These are phyloP conservation scores for Ceriagrion tenellum DNA, from an alignment of 2,888 invertebrate genomes.

Conservation along the genomic window DNA sequence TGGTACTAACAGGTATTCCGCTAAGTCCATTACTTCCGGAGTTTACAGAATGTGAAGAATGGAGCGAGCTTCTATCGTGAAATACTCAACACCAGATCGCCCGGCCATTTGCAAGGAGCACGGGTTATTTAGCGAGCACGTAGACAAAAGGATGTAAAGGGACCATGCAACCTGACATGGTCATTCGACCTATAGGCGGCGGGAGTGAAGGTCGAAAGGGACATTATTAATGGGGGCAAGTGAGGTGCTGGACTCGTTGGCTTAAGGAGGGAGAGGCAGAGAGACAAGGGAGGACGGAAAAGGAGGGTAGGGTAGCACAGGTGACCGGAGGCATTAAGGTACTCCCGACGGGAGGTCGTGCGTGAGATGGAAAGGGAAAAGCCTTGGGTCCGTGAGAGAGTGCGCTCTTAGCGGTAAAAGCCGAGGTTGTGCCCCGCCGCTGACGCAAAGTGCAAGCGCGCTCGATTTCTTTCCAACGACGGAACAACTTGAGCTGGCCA, in stretches of 20 bases:
- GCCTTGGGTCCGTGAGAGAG: neutral
- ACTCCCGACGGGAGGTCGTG: neutral
- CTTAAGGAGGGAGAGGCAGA: no score
- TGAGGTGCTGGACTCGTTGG: neutral
- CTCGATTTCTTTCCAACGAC: neutral
- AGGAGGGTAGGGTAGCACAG: neutral
- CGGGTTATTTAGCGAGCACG: no score
- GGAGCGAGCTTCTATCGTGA: no score
- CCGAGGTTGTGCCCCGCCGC: neutral
- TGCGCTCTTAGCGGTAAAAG: conserved; percentile 27
- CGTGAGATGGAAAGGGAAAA: neutral
- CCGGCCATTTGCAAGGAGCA: no score
- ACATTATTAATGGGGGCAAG: neutral
- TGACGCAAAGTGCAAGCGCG: neutral
- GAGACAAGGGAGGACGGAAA: neutral
- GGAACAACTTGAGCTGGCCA: no score
- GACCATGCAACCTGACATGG: neutral
- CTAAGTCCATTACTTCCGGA: no score
- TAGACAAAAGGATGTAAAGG: neutral
- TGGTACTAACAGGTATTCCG: no score
- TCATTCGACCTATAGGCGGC: neutral
- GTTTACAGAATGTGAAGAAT: no score
- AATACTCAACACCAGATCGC: no score
- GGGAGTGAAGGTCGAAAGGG: neutral
- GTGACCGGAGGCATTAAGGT: conserved; percentile 8